Conservation (phyloP, 1,140 invertebrate species). For the Megathymus violae region DNA sequence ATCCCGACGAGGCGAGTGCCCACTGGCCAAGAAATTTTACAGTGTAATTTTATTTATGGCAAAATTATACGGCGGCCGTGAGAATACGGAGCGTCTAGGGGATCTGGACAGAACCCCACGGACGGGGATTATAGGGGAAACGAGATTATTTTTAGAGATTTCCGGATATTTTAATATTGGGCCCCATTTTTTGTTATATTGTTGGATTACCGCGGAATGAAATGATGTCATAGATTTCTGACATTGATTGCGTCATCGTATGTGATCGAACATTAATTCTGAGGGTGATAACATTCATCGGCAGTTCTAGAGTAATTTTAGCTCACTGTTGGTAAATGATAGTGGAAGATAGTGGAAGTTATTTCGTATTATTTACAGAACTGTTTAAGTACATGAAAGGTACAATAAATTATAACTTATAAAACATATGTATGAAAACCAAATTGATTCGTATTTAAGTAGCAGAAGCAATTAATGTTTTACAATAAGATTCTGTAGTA, state of each 20-base stretch:
- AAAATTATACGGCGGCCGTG: conserved; percentile 71
- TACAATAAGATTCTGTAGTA: too few relatives aligned
- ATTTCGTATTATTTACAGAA: too few relatives aligned
- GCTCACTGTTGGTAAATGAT: too few relatives aligned
- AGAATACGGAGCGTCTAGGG: conserved; percentile 47
- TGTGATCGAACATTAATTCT: neutral
- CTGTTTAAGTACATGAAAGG: too few relatives aligned
- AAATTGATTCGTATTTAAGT: too few relatives aligned
- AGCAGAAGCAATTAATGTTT: too few relatives aligned
- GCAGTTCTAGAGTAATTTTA: too few relatives aligned
- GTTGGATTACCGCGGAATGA: conserved; percentile 29
- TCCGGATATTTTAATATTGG: conserved; percentile 49
- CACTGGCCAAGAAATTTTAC: conserved; percentile 60
- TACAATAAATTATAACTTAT: too few relatives aligned
- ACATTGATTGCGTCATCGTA: neutral
- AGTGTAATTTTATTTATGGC: conserved; percentile 73
- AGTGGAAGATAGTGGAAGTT: too few relatives aligned
- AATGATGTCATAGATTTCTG: conserved; percentile 7
- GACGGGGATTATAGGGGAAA: conserved; percentile 34
- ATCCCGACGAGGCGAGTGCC: conserved; percentile 1
- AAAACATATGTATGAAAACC: too few relatives aligned
- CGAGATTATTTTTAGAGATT: conserved; percentile 43
- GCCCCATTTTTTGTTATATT: conserved; percentile 28
- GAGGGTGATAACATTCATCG: too few relatives aligned
- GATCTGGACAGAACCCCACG: conserved; percentile 18